phyloP scores from a whole-genome alignment of 2,113 vertebrate species.

The Charadrius vociferus region DNA sequence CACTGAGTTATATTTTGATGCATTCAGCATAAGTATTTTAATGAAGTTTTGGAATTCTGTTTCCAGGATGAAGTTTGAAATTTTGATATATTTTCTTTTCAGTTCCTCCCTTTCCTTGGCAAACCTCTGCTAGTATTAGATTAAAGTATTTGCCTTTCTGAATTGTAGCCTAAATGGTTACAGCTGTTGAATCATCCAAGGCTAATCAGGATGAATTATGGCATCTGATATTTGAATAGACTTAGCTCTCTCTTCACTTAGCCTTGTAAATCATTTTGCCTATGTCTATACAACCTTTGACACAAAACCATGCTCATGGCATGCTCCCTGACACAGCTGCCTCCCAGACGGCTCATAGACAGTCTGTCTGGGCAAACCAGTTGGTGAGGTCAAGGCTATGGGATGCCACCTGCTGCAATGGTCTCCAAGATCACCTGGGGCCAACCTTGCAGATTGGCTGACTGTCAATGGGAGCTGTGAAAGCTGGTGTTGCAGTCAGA shows the following conservation, averaged over 20 bases:
- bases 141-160: constrained; percentile 59
- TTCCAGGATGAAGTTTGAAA: constrained; percentile 42
- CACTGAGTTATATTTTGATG: constrained; percentile 7
- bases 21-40: neutral
- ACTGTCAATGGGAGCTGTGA: neutral
- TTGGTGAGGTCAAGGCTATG: neutral
- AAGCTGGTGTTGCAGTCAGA: accelerated
- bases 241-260: constrained; percentile 26
- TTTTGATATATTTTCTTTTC: constrained; percentile 62
- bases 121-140: constrained; percentile 15
- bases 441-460: neutral
- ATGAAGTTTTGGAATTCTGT: constrained; percentile 43
- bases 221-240: constrained; percentile 49
- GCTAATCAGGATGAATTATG: constrained; percentile 58
- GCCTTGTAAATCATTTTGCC: constrained; percentile 35
- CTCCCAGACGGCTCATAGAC: neutral
- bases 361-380: neutral
- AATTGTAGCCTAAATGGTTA: constrained; percentile 59
- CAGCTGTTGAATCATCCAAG: constrained; percentile 63
- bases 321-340: neutral
- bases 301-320: neutral
- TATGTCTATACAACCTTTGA: constrained; percentile 32
- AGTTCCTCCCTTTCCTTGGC: constrained; percentile 58
- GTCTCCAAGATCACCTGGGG: neutral
- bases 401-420: neutral